Evolutionary conservation across 2,888 invertebrate species (phyloP), one percentile per base, ranked within the genome.

Genomic region (Biston betularia): DNA sequence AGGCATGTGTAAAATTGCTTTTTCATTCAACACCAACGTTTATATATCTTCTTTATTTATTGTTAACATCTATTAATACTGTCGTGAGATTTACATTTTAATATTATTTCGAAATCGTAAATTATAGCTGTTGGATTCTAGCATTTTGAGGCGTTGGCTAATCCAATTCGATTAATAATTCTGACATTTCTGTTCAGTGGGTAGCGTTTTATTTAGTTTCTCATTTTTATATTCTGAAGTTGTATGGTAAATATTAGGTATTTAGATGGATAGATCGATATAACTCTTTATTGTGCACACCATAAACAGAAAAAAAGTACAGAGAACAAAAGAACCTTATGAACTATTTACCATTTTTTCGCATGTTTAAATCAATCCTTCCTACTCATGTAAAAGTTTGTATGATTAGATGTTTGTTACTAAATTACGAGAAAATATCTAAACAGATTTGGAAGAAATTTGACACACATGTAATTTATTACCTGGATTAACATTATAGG

Each of bases 41-140:
- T 66, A 62, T 53, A 66, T 77, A 72, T 82, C 75, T 81, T 71
- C 81, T 77, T 86, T 84, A 88, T 88, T 89, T 88, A 89, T 87
- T 85, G 83, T 86, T 86, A 84, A 86, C 88, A 89, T 88, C 87
- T 86, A 88, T 89, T 89, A 89, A 89, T 85, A 83, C 84, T 77
- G 80, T 76, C 44, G 55, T 68, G 70, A 84, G 82, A 63, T 70
- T 65, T 64, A 58, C 57, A 62, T 69, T 60, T 58, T 64, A 59
- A 58, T 55, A 56, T 63, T 58, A 53, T 63, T 55, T 55, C 56
- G 60, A 65, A 60, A 66, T 61, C 64, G 64, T 70, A 68, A 71
- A 71, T 69, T 65, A 84, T 62, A 76, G 76, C 75, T 80, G 80
- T 83, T 49, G 71, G 63, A 75, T 76, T 72, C 71, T 71, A 73